Conservation (phyloP, 2,113 vertebrate species). For the Labeo rohita region DNA sequence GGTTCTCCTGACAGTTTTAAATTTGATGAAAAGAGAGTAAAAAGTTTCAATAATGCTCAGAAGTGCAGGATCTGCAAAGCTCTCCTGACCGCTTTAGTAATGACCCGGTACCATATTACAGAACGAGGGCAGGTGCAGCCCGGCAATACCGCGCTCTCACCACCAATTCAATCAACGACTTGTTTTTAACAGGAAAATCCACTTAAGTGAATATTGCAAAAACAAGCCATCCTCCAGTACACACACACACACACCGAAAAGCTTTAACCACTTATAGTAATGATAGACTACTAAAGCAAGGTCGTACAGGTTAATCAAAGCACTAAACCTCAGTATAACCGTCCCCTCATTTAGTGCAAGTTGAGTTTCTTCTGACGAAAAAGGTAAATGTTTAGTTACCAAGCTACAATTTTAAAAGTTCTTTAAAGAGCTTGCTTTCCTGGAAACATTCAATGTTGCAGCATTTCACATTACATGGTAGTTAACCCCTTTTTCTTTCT, state of each 20-base stretch:
- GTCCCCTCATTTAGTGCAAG: background rate
- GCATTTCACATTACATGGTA: no score
- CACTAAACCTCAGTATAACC: background rate
- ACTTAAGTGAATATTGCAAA: slow-evolving; percentile 21
- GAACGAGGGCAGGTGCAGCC: background rate
- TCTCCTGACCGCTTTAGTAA: slow-evolving; percentile 56
- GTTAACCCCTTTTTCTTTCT: no score
- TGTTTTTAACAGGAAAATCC: slow-evolving; percentile 10
- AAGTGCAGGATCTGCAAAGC: slow-evolving; percentile 40
- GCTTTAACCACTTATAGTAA: background rate
- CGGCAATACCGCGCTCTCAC: background rate
- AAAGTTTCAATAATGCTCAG: slow-evolving; percentile 33
- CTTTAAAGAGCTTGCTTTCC: background rate
- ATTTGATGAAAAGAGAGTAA: slow-evolving; percentile 27
- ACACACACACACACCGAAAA: background rate
- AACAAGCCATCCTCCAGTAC: background rate
- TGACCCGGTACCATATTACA: slow-evolving; percentile 48
- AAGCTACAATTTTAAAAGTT: background rate
- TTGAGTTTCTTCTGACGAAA: background rate
- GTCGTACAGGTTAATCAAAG: background rate
- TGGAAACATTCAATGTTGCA: background rate
- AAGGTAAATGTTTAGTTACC: background rate
- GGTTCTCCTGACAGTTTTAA: background rate
- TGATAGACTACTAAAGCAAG: background rate
- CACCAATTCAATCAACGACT: slow-evolving; percentile 10